Evolutionary conservation across 35 echinoderm and acorn worm genomes (phyloP).

Genomic region (Hemicentrotus pulcherrimus): DNA sequence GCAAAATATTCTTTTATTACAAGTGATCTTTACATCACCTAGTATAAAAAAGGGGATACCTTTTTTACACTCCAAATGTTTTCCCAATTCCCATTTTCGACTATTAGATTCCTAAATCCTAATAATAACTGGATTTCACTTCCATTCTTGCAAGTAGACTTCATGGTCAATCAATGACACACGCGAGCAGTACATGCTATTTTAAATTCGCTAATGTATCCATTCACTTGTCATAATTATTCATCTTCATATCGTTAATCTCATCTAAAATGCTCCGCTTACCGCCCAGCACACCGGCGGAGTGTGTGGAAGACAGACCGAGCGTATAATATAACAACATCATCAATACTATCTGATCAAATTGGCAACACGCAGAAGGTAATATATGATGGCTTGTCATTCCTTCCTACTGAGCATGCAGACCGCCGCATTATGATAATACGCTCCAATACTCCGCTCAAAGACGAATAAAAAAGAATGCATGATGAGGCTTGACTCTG

Average conservation of each 20-base stretch:
- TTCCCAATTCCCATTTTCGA: not conserved
- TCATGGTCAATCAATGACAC: not conserved
- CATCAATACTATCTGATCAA: not conserved
- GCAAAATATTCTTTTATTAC: no score
- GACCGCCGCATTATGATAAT: constrained; percentile 27
- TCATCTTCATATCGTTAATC: constrained; percentile 18
- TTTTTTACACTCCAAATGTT: not conserved
- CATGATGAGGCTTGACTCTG: constrained; percentile 28
- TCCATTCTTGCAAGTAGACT: not conserved
- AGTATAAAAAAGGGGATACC: no score
- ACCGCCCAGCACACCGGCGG: not conserved
- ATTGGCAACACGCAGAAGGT: not conserved
- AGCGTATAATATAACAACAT: not conserved
- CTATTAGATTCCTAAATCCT: not conserved
- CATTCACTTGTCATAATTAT: not conserved
- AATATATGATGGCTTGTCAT: constrained; percentile 26
- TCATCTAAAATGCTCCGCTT: constrained; percentile 11
- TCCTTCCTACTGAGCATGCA: not conserved
- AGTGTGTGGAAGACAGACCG: not conserved
- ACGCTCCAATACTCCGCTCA: not conserved
- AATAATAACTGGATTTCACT: not conserved
- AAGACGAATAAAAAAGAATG: not conserved
- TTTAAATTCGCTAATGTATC: not conserved
- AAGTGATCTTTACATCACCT: no score
- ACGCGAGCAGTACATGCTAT: not conserved